These are phyloP conservation scores for Rhinoderma darwinii DNA, from an alignment of 2,113 vertebrate genomes.

Conservation along the genomic window DNA sequence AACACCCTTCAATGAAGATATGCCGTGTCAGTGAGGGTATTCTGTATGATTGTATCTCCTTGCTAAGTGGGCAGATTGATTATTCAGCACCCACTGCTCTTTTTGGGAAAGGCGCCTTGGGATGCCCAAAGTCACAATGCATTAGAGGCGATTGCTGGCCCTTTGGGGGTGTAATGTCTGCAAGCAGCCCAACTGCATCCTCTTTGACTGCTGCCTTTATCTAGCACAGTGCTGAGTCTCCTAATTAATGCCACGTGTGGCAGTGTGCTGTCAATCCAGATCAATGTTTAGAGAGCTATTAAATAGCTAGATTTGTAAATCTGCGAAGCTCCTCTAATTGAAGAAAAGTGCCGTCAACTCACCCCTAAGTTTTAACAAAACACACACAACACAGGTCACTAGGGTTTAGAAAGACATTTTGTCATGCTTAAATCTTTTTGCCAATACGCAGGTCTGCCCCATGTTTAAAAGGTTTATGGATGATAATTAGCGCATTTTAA, in stretches of 20 bases:
- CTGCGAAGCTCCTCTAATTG: slow-evolving; percentile 70
- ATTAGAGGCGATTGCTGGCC: slow-evolving; percentile 70
- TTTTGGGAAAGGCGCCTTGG: slow-evolving; percentile 69
- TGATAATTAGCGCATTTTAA: background rate
- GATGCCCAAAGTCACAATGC: slow-evolving; percentile 71
- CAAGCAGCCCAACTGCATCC: slow-evolving; percentile 75
- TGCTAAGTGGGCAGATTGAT: slow-evolving; percentile 57
- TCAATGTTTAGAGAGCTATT: slow-evolving; percentile 87
- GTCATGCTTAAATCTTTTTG: background rate
- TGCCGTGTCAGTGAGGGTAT: slow-evolving; percentile 50
- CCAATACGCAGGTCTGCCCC: background rate
- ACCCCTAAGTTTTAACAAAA: slow-evolving; percentile 75
- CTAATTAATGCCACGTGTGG: slow-evolving; percentile 84
- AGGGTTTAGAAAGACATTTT: background rate
- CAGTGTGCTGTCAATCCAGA: slow-evolving; percentile 81
- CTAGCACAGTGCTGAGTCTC: slow-evolving; percentile 74
- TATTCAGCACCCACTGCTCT: slow-evolving; percentile 68
- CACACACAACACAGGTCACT: slow-evolving; percentile 63
- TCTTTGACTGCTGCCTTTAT: slow-evolving; percentile 78
- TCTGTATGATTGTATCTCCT: slow-evolving; percentile 49
- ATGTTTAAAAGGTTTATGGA: background rate
- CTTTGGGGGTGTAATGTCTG: slow-evolving; percentile 75
- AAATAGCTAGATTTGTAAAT: slow-evolving; percentile 84
- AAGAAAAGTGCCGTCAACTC: slow-evolving; percentile 72
- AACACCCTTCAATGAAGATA: slow-evolving; percentile 47